Evolutionary conservation across 2,113 vertebrate genomes (phyloP), one percentile per base, ranked within the genome.

Genomic region (Sturnus vulgaris): DNA sequence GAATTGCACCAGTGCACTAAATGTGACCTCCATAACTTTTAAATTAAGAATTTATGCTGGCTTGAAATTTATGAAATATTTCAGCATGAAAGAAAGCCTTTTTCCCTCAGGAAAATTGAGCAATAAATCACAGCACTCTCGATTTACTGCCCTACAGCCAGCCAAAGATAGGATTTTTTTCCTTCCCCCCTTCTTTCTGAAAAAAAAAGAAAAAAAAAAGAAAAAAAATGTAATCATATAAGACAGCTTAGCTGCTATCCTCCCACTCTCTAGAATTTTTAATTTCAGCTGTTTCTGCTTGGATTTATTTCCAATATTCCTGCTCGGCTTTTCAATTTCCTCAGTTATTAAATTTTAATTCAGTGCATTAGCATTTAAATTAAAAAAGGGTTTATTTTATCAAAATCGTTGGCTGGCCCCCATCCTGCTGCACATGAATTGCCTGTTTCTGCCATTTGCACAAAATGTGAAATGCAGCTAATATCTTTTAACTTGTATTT

Each of bases 271-370:
- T 98, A 99, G 99, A 99, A 99, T 99, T 99, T 99, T 99, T 99
- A 99, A 99, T 99, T 99, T 99, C 98, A 99, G 99, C 98, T 98
- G 98, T 98, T 99, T 99, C 99, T 99, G 99, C 99, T 98, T 99
- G 99, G 99, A 99, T 99, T 99, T 99, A 99, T 99, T 99, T 99
- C 98, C 98, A 99, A 99, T 99, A 99, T 99, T 99, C 99, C 99
- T 98, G 98, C 98, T 98, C 98, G 97, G 99, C 99, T 99, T 99
- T 99, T 99, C 99, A 99, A 99, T 99, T 99, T 99, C 99, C 98
- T 98, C 98, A 98, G 99, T 99, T 99, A 99, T 99, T 99, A 99
- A 99, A 99, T 99, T 99, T 99, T 99, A 99, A 99, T 99, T 99
- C 98, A 98, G 98, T 98, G 98, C 98, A 99, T 99, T 99, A 99